A percentile compares a stretch with the other conserved stretches of the same genome.
phyloP scores from a whole-genome alignment of 2,888 invertebrate genomes.

The Mythimna albipuncta region DNA sequence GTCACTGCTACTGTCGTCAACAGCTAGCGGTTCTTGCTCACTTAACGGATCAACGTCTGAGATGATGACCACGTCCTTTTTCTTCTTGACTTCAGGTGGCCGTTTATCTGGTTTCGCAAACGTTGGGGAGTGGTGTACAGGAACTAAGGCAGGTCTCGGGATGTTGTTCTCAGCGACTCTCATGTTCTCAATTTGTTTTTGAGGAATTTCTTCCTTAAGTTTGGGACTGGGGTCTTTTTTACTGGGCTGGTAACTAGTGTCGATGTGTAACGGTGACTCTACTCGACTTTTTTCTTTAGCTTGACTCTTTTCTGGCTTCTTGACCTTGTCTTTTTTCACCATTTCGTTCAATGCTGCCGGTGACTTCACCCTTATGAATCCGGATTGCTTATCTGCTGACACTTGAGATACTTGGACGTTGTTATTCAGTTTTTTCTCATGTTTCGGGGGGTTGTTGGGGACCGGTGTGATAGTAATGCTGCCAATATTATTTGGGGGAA shows the following conservation, averaged over 20 bases:
- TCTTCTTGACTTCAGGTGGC: slow-evolving; percentile 84
- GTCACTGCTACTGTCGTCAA: slow-evolving; percentile 89
- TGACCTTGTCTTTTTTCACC: slow-evolving; percentile 77
- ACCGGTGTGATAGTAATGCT: slow-evolving; percentile 88
- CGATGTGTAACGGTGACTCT: slow-evolving; percentile 79
- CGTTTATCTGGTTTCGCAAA: slow-evolving; percentile 86
- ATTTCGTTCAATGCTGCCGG: slow-evolving; percentile 87
- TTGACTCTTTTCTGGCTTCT: slow-evolving; percentile 72
- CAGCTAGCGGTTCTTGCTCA: slow-evolving; percentile 76
- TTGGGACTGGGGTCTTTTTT: slow-evolving; percentile 81
- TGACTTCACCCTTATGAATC: slow-evolving; percentile 84
- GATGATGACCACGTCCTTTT: slow-evolving; percentile 83
- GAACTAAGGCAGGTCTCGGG: slow-evolving; percentile 82
- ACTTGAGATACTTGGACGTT: slow-evolving; percentile 42
- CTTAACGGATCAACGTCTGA: slow-evolving; percentile 86
- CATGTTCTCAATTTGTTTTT: slow-evolving; percentile 83
- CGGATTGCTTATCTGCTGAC: slow-evolving; percentile 70
- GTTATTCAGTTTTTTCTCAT: slow-evolving; percentile 73
- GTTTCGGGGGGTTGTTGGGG: slow-evolving; percentile 65
- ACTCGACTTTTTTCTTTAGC: slow-evolving; percentile 72
- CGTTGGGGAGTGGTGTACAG: slow-evolving; percentile 84
- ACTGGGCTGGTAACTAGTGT: slow-evolving; percentile 77
- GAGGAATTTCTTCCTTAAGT: slow-evolving; percentile 77
- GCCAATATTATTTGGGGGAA: slow-evolving; percentile 85
- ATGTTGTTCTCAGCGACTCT: slow-evolving; percentile 83